Base-by-base conservation (phyloP, 2,888 invertebrate species). In the Drosophila rubida region DNA sequence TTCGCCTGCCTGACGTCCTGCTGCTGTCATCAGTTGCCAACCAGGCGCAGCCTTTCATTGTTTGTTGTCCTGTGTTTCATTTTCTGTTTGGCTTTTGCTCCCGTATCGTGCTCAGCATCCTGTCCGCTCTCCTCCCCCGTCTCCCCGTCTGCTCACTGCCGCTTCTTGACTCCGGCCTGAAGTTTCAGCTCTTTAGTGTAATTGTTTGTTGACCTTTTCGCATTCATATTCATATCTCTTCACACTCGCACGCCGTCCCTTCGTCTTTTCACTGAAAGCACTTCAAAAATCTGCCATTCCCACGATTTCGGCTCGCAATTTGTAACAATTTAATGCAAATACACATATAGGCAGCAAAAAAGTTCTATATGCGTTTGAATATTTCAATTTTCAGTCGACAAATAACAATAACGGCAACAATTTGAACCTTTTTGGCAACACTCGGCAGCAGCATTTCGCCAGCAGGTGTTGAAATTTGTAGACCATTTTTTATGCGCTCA, bases 11-110 rank as follows among this genome's bases (percentile, higher is more conserved):
- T 35, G 32, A 27, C 27, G 27, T 48, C 11, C 41, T 37, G 32
- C 54, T 32, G 57, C 74, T 80, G 81, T 69, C 78, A 78, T 75
- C 77, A 62, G 65, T 69, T 81, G 78, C 80, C 81, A 78, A 64
- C 72, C 53, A 72, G 75, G 57, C 77, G 54, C 66, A 55, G 68
- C 67, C 70, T 68, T 65, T 70, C 53, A 61, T 76, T 79, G 76
- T 76, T 76, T 75, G 61, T 59, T 72, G 68, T 67, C 62, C 69
- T 74, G 72, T 69, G 64, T 61, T 78, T 68, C 74, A 57, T 66
- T 69, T 74, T 50, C 50, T 55, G 44, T 48, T 69, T 64, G 64
- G 50, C 48, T 60, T 62, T 59, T 74, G 78, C 78, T 64, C 32
- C 45, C 22, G 59, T 58, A 39, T 58, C 51, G 22, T 39, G 30